Base-by-base conservation (phyloP, 1,140 invertebrate genomes). In the Sitobion miscanthi region DNA sequence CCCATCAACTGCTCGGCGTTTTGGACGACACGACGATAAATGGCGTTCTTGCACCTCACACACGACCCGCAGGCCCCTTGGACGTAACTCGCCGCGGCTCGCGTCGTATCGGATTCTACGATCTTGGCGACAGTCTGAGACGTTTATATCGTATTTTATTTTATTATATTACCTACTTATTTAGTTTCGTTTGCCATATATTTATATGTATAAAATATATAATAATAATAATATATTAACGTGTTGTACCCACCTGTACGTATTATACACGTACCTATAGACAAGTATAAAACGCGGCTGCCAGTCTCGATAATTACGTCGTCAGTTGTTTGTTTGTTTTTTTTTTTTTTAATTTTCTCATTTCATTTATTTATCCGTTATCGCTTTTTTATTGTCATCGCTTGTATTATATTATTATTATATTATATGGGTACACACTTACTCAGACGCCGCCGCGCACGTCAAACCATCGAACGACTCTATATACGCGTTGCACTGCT, bases 71-170 rank as follows among this genome's bases (percentile, higher is more conserved):
- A 8, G 35, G 35, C 5, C 82, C 35, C 54, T 25, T 30, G 11
- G 30, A 69, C 38, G 83, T 47, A 45, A 30, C 83, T 82, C 83
- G 83, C 83, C 42, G 82, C 38, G 25, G n/a, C 77, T n/a, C 82
- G 82, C 30, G 86, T 6, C 17, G n/a, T 52, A 88, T 88, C 86
- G 86, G 47, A 35, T n/a, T 20, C 47, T 23, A 35, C 86, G 86
- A 88, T 88, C 86, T 88, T 88, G 86, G 86, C 86, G 86, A 88
- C 86, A 52, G 86, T 88, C 86, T 88, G 86, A 52, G 47, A 54
- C 47, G 86, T 88, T 52, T 88, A 35, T 87, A 87, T 52, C 47
- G 30, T 88, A 69, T 69, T 69, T 69, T 35, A 35, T 88, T 52
- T 88, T 87, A 30, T 69, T 69, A 69, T n/a, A 69, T 69, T 69